phyloP scores from a whole-genome alignment of 2,113 vertebrate genomes.

The Lepisosteus oculatus region DNA sequence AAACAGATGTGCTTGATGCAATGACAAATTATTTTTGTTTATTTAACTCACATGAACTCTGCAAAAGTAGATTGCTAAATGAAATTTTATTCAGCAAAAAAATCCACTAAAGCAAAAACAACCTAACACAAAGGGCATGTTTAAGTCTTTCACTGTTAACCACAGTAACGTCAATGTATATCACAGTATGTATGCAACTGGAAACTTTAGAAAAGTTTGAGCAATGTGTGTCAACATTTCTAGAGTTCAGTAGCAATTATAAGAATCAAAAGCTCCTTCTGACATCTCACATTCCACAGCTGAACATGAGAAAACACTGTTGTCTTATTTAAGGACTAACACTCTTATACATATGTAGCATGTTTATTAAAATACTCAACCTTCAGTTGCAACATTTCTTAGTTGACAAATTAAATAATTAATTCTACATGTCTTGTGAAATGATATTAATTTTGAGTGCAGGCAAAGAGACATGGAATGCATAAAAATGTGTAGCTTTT shows the following conservation, averaged over 20 bases:
- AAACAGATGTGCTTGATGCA: conserved; percentile 2
- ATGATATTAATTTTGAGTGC: too few species aligned
- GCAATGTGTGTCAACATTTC: conserved; percentile 9
- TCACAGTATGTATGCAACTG: background rate
- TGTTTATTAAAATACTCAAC: too few species aligned
- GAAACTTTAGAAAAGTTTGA: background rate
- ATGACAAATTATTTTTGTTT: background rate
- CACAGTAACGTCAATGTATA: conserved; percentile 1
- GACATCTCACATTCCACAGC: background rate
- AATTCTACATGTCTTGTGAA: too few species aligned
- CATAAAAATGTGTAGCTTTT: too few species aligned
- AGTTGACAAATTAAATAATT: too few species aligned
- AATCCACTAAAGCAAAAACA: background rate
- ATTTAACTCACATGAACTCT: background rate
- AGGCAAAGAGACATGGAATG: too few species aligned
- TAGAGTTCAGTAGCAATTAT: background rate
- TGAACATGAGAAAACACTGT: background rate
- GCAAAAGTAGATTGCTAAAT: background rate
- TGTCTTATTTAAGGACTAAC: background rate
- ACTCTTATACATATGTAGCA: too few species aligned
- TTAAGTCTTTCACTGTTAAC: background rate
- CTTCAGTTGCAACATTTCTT: too few species aligned
- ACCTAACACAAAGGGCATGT: background rate
- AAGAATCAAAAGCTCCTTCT: background rate
- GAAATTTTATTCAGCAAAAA: background rate